These are phyloP conservation scores for Corythornis cristatus DNA, from an alignment of 2,113 vertebrate genomes.

Conservation along the genomic window DNA sequence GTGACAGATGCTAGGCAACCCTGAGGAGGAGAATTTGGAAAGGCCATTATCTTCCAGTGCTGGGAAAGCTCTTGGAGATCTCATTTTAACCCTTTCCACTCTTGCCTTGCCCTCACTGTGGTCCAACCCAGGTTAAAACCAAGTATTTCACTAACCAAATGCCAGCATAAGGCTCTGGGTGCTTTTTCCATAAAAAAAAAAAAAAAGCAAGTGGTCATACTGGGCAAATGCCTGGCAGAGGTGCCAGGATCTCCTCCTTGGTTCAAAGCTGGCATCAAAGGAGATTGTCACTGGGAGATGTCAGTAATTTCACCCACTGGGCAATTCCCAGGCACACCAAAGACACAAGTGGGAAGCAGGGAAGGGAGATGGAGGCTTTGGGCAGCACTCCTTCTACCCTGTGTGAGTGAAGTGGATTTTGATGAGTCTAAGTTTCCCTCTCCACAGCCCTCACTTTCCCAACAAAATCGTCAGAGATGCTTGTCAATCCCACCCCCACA, in stretches of 20 bases:
- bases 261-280: conserved; percentile 22
- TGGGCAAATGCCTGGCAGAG: not conserved
- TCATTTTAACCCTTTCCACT: conserved; percentile 41
- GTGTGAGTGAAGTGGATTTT: conserved; percentile 36
- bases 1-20: conserved; percentile 54
- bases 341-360: conserved; percentile 4
- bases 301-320: not conserved
- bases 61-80: not conserved
- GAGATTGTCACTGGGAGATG: not conserved
- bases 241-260: not conserved
- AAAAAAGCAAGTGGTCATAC: not conserved
- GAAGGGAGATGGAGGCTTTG: conserved; percentile 34
- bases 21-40: conserved; percentile 10
- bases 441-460: not conserved
- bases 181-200: not conserved
- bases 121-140: not conserved
- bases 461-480: not conserved
- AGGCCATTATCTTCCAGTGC: conserved; percentile 17
- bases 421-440: not conserved
- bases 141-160: not conserved
- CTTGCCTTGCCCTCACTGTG: not conserved
- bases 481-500: not conserved
- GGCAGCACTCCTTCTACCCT: conserved; percentile 13
- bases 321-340: not conserved
- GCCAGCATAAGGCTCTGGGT: not conserved